Evolutionary conservation across 2,797 vertebrate genomes (phyloP).

Genomic region (Decapterus maruadsi): DNA sequence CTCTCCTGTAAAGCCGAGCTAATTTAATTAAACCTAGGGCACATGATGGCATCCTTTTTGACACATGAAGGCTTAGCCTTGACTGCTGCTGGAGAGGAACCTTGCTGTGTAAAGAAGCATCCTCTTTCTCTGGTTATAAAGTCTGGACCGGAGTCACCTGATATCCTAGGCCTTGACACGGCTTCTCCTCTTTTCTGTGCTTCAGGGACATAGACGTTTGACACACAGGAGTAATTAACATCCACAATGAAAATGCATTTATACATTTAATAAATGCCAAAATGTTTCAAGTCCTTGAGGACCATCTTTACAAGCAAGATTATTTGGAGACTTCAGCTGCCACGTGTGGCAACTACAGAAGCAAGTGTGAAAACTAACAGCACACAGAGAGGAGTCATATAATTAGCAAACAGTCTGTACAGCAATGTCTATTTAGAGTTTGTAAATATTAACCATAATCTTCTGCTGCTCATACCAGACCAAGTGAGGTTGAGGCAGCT

Average conservation of each 20-base stretch:
- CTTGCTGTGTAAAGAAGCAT: slow-evolving; percentile 8
- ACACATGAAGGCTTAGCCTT: slow-evolving; percentile 24
- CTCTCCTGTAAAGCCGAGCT: slow-evolving; percentile 42
- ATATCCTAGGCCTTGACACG: background rate
- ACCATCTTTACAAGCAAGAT: background rate
- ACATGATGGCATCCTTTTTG: slow-evolving; percentile 46
- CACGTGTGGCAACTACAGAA: background rate
- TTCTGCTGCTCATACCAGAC: background rate
- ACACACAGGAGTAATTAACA: background rate
- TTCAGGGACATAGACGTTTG: background rate
- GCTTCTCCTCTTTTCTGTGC: background rate
- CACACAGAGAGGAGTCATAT: background rate
- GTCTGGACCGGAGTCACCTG: background rate
- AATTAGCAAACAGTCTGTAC: background rate
- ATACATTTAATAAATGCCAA: background rate
- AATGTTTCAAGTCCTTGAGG: background rate
- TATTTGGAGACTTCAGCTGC: background rate
- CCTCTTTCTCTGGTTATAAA: background rate
- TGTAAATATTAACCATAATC: background rate
- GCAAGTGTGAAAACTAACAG: background rate
- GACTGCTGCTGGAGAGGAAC: slow-evolving; percentile 17
- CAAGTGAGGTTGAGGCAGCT: background rate
- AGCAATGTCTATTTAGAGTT: background rate
- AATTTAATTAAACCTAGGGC: slow-evolving; percentile 66
- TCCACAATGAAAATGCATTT: background rate